Base-by-base conservation (phyloP, 2,888 invertebrate genomes). In the Apocheima hispidaria region DNA sequence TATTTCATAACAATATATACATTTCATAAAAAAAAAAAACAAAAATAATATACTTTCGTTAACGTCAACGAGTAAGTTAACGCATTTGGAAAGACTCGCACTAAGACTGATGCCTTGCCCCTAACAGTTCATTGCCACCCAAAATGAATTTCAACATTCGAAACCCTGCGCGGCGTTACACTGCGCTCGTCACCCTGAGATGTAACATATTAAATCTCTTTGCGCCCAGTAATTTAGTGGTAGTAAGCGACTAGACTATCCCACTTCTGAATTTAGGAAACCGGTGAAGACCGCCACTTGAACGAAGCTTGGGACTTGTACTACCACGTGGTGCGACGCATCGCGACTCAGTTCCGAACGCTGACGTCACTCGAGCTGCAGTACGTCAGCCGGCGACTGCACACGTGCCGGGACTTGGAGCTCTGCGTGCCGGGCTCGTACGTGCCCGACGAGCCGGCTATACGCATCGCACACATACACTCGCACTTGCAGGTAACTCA, bases 281-380 rank as follows among this genome's bases (percentile, higher is more conserved):
- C 97, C 0, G 95, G 96, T 16, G 97, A 98, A 76, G 95, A 97
- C 28, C 95, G 98, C 64, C 98, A 99, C 79, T 89, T 99, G 59
- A 98, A 99, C 83, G 98, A 98, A 84, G 99, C 99, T 1, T 99
- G 99, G 99, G 99, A 99, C 82, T 93, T 99, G 18, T 99, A 99
- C 89, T 99, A 99, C 88, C 98, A 98, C 81, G 99, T 99, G 30
- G 99, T 99, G 85, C 95, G 99, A 52, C 95, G 98, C 64, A 99
- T 99, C 78, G 97, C 95, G 96, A 66, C 99, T 0, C 97, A 98
- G 87, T 93, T 99, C 75, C 98, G 99, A 0, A 96, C 97, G 75
- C 88, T 98, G 50, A 97, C 97, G 1, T 97, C 97, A 28, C 91
- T 98, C 50, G 98, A 98, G 84, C 90, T 98, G 72, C 98, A 98